Evolutionary conservation across 1,140 invertebrate species (phyloP), one percentile per base, ranked within the genome.

Genomic region (Drosophila rufa): DNA sequence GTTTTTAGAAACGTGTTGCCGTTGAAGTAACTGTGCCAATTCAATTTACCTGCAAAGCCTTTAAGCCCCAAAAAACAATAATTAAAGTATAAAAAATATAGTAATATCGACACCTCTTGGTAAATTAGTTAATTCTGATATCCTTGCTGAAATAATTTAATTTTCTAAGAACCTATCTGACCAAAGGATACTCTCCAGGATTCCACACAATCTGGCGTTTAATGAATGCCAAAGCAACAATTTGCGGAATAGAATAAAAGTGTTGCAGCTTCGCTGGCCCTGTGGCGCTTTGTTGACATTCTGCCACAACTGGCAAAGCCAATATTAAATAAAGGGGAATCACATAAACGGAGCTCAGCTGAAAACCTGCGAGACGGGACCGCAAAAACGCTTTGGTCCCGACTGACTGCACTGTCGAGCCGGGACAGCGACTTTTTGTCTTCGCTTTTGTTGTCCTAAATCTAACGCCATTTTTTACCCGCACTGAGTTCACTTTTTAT

Each of bases 361-460:
- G 46, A 51, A 85, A 75, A 79, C 55, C 57, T 68, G 65, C 53
- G 68, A 75, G 79, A 71, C 57, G 47, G 51, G 51, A 76, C 82
- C 80, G 40, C 75, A 86, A 86, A 86, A 86, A 73, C 75, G 79
- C 47, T 70, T 80, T 73, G 65, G 79, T 75, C 60, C 66, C 82
- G 74, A 45, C 74, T 82, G 62, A 71, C 27, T 73, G 81, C 71
- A 80, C 77, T 59, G 58, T 9, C 57, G 33, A 71, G 40, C 67
- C 58, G 58, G 51, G 70, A 68, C 68, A 53, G 58, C 51, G 46
- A 67, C 68, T 77, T 77, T 68, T 65, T 71, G 65, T 66, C 82
- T 82, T 69, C 66, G 70, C 77, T 79, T 74, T 87, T 89, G 55
- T 74, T 90, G 79, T 84, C 62, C 85, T 74, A 89, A 90, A 85